Evolutionary conservation across 2,113 vertebrate species (phyloP), one percentile per base, ranked within the genome.

Genomic region (Hippocampus barbouri): DNA sequence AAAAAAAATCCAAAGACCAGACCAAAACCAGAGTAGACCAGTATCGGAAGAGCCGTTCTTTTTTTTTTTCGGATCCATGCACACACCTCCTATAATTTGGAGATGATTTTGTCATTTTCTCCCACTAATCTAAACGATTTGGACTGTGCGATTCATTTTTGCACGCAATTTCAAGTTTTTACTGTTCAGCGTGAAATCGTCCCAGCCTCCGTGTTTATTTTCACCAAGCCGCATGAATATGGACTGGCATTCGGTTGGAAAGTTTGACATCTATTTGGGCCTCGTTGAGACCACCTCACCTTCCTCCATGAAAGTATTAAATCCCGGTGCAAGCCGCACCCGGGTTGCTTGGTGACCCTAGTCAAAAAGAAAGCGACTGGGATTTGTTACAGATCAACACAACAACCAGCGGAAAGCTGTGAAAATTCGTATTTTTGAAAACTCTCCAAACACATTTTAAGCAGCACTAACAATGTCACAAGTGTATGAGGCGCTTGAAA

Each of bases 141-240:
- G 59, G 27, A 61, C 14, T 16, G 59, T 34, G 15, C 75, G 65
- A 72, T 43, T 66, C 30, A 34, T 34, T 69, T 66, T 73, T 71
- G 76, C 62, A 34, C 6, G 5, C 71, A 70, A 69, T 6, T 75
- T 68, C 49, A 59, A 47, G 43, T 72, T 73, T 79, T 68, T 66
- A 72, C 71, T 57, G 51, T 51, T 23, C 64, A 78, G 76, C 77
- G 78, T 74, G 72, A 81, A 25, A 54, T 57, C 73, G 43, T 69
- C 71, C 61, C 30, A 65, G 53, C 69, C 47, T 71, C 72, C 69
- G 12, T 0, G 23, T 25, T 75, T 40, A 79, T 68, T 2, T 70
- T 77, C 56, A 66, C 61, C 47, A 56, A 56, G 53, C 53, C n/a
- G 12, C 56, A 27, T 59, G 20, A 34, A 54, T 59, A 5, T 59